phyloP scores from a whole-genome alignment of 53 echinoderm and acorn worm genomes.

The Mesocentrotus franciscanus region DNA sequence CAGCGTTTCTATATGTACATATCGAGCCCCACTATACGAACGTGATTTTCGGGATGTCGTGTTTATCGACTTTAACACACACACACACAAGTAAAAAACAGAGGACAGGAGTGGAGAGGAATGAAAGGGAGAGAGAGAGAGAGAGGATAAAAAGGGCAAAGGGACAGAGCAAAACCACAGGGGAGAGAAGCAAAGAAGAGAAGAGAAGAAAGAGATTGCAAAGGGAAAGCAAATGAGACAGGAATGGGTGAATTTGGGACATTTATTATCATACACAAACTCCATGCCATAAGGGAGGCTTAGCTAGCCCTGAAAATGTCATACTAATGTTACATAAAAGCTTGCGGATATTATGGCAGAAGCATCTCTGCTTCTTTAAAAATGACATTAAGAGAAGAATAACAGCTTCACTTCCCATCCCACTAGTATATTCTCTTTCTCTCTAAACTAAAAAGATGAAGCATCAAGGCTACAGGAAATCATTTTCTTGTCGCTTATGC shows the following conservation, averaged over 20 bases:
- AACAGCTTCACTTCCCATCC: background rate
- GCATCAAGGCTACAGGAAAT: background rate
- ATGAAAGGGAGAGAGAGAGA: background rate
- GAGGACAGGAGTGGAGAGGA: background rate
- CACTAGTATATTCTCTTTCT: background rate
- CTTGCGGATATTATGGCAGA: slow-evolving; percentile 25
- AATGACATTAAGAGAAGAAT: slow-evolving; percentile 6
- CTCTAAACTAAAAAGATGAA: background rate
- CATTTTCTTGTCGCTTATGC: background rate
- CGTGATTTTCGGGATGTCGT: no score
- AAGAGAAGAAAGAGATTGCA: background rate
- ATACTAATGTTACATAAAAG: slow-evolving; percentile 22
- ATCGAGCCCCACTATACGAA: no score
- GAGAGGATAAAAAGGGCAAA: background rate
- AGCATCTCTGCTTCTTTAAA: slow-evolving; percentile 12
- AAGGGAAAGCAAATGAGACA: background rate
- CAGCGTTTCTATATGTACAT: no score
- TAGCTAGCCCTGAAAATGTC: background rate
- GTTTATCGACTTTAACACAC: no score
- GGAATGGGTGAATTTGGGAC: background rate
- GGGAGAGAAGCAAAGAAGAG: background rate
- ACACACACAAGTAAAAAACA: background rate
- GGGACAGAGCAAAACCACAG: background rate
- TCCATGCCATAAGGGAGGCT: slow-evolving; percentile 1
- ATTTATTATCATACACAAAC: background rate